Evolutionary conservation across 2,113 vertebrate species (phyloP).

Genomic region (Ammospiza nelsoni): DNA sequence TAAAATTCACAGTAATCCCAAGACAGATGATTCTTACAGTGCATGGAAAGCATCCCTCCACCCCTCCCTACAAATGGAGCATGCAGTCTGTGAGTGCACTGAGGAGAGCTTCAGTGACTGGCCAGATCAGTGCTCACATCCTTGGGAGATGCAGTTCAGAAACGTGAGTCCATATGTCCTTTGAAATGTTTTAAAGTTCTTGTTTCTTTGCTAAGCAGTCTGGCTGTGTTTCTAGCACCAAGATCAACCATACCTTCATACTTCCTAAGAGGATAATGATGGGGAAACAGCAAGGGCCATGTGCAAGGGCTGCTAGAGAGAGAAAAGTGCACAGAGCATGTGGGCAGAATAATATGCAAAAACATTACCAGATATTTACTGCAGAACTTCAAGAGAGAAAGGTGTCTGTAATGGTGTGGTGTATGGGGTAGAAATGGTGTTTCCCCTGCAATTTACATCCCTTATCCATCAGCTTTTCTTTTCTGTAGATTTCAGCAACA

Average conservation of each 20-base stretch:
- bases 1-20: slow-evolving; percentile 36
- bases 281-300: not conserved
- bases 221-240: not conserved
- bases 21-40: not conserved
- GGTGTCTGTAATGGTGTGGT: not conserved
- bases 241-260: not conserved
- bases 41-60: not conserved
- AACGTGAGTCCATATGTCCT: not conserved
- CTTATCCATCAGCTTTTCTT: not conserved
- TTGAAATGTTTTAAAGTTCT: not conserved
- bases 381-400: not conserved
- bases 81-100: not conserved
- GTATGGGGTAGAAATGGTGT: not conserved
- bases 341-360: not conserved
- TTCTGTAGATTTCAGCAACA: not conserved
- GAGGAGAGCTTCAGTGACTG: not conserved
- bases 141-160: not conserved
- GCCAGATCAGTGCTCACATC: not conserved
- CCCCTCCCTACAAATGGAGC: not conserved
- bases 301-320: not conserved
- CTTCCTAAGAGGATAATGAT: not conserved
- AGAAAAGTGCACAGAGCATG: not conserved
- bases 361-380: not conserved
- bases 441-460: not conserved
- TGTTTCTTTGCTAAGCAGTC: not conserved